A percentile compares a stretch with the other conserved stretches of the same genome.
These are phyloP conservation scores for mouse (Mus musculus) DNA, from an alignment of 2,113 vertebrate genomes.

Conservation along the genomic window DNA sequence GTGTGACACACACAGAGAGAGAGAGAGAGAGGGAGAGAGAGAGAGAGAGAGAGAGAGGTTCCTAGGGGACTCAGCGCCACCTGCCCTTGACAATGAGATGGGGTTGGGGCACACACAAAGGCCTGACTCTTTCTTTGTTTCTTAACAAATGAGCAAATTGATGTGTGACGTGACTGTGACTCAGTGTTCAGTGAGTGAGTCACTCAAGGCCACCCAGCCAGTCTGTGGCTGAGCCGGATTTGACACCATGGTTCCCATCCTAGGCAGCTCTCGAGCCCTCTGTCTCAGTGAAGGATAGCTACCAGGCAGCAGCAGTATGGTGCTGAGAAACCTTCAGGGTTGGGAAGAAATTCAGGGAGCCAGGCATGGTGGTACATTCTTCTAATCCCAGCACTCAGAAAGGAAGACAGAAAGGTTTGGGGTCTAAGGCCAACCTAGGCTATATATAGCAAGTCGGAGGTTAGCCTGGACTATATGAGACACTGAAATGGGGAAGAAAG, in stretches of 20 bases:
- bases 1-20: not conserved
- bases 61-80: not conserved
- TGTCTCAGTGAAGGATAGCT: not conserved
- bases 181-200: not conserved
- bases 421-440: not conserved
- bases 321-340: not conserved
- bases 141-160: not conserved
- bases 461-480: not conserved
- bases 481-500: not conserved
- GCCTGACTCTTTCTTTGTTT: not conserved
- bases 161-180: too few species aligned
- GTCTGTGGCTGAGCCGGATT: not conserved
- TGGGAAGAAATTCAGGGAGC: not conserved
- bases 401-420: not conserved
- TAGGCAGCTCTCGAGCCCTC: not conserved
- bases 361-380: not conserved
- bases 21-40: too few species aligned
- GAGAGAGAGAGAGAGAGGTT: not conserved
- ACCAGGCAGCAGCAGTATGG: not conserved
- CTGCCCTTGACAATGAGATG: not conserved
- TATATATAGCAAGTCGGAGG: not conserved
- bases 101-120: not conserved
- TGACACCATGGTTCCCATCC: not conserved
- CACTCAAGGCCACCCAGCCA: not conserved
- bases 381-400: not conserved